Percentiles rank a stretch among this genome's conserved stretches.
These are phyloP conservation scores for Eidolon dupreanum DNA, from an alignment of 2,797 vertebrate genomes.

Conservation along the genomic window DNA sequence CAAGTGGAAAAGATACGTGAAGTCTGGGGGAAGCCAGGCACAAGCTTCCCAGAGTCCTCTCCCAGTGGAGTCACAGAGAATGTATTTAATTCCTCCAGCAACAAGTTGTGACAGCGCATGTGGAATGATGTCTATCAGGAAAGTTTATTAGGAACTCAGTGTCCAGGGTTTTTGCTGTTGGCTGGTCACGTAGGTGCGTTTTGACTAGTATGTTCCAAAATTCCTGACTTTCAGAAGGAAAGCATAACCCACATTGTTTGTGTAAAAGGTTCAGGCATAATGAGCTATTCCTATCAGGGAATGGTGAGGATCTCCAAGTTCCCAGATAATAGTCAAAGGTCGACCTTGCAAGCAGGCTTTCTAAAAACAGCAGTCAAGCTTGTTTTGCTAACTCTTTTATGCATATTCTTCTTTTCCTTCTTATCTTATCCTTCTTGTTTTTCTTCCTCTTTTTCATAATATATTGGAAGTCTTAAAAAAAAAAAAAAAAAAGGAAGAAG, in stretches of 20 bases:
- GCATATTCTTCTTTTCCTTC: background rate
- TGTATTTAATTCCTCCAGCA: background rate
- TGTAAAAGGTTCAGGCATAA: background rate
- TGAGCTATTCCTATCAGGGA: background rate
- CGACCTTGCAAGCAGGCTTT: background rate
- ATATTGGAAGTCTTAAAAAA: background rate
- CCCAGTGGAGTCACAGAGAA: background rate
- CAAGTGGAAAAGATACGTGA: background rate
- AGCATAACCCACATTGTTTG: background rate
- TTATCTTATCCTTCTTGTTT: background rate
- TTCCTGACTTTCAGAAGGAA: background rate
- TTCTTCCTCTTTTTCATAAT: background rate
- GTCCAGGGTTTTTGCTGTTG: background rate
- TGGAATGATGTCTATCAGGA: background rate
- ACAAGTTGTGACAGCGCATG: background rate
- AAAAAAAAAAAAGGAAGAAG: background rate
- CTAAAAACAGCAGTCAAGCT: background rate
- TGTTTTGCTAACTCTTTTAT: background rate
- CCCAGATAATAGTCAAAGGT: too few relatives aligned
- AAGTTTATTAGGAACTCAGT: background rate
- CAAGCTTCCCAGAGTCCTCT: background rate
- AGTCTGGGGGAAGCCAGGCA: background rate
- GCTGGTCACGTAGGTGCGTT: background rate
- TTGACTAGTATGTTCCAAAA: background rate
- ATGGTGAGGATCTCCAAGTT: background rate